These are phyloP conservation scores for Rhopalosiphum maidis DNA, from an alignment of 1,140 invertebrate genomes.

Conservation along the genomic window DNA sequence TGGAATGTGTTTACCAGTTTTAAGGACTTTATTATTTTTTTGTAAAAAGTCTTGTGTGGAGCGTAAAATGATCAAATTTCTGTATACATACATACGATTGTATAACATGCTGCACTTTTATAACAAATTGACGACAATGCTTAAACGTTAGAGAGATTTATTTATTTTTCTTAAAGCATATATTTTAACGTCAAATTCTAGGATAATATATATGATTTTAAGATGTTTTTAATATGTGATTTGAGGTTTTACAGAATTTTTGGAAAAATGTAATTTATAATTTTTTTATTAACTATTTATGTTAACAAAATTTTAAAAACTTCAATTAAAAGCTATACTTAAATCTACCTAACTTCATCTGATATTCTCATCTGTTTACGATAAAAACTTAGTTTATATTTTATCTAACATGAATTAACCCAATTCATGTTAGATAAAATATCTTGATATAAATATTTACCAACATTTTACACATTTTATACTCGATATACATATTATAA, in stretches of 20 bases:
- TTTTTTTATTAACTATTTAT: not conserved
- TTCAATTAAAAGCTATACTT: not conserved
- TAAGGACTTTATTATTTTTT: not conserved
- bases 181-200: not conserved
- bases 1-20: not conserved
- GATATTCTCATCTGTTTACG: too few species aligned
- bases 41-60: not conserved
- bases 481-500: too few species aligned
- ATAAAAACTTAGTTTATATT: not conserved
- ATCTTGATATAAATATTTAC: too few species aligned
- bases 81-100: not conserved
- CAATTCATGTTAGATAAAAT: too few species aligned
- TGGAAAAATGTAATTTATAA: not conserved
- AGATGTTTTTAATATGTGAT: not conserved
- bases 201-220: not conserved
- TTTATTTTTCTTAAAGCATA: not conserved
- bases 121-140: too few species aligned
- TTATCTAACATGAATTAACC: not conserved
- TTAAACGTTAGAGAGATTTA: not conserved
- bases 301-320: not conserved
- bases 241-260: not conserved
- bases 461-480: too few species aligned
- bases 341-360: too few species aligned
- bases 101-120: not conserved
- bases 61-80: not conserved